A percentile compares a stretch with the other conserved stretches of the same genome.
Evolutionary conservation across 2,888 invertebrate genomes (phyloP).

Genomic region (Cheilosia scutellata): DNA sequence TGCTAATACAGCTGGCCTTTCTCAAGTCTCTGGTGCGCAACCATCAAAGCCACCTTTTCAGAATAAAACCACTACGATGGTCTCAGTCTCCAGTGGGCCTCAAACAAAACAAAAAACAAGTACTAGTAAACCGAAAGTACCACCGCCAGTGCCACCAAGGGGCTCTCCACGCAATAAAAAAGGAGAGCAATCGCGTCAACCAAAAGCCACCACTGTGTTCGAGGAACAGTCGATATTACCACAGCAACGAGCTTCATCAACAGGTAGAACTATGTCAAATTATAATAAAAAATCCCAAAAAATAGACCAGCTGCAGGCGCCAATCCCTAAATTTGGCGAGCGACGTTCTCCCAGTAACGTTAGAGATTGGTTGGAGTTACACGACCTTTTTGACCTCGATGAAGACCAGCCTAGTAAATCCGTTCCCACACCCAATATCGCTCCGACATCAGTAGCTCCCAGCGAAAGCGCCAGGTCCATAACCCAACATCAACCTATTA

Average conservation of each 20-base stretch:
- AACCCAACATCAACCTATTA: conserved; percentile 27
- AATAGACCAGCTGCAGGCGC: conserved; percentile 77
- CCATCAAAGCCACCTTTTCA: conserved; percentile 77
- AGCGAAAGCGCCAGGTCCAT: conserved; percentile 42
- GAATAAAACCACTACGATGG: conserved; percentile 79
- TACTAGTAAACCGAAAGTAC: conserved; percentile 87
- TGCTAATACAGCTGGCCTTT: conserved; percentile 61
- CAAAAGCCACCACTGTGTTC: conserved; percentile 62
- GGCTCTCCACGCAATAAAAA: conserved; percentile 88
- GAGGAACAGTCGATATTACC: conserved; percentile 80
- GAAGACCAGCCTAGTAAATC: conserved; percentile 41
- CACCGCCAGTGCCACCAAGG: conserved; percentile 94
- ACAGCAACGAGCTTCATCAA: conserved; percentile 72
- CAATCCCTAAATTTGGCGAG: conserved; percentile 82
- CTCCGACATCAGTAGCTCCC: conserved; percentile 35
- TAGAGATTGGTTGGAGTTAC: conserved; percentile 83
- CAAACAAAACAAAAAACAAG: conserved; percentile 63
- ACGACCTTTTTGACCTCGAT: conserved; percentile 80
- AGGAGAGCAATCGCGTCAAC: conserved; percentile 76
- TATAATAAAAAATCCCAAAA: conserved; percentile 61
- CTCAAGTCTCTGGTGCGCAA: conserved; percentile 80
- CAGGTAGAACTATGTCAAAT: conserved; percentile 65
- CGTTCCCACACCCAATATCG: conserved; percentile 10
- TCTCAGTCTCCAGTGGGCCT: conserved; percentile 48
- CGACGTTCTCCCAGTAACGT: conserved; percentile 83